phyloP scores from a whole-genome alignment of 2,113 vertebrate genomes.

The Pygoscelis antarcticus region DNA sequence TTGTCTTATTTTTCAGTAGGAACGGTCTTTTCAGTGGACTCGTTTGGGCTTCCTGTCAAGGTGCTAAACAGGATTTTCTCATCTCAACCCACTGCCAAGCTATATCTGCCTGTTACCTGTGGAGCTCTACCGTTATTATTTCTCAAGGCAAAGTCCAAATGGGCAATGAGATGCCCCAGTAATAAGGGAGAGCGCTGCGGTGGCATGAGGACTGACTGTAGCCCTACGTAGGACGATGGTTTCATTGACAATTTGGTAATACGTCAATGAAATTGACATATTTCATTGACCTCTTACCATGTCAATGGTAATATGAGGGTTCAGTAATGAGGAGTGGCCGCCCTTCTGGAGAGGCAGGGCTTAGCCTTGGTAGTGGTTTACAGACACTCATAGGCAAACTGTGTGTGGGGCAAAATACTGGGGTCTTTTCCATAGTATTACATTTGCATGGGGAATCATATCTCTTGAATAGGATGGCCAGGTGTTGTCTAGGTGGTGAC shows the following conservation, averaged over 20 bases:
- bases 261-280: no score
- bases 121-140: background rate
- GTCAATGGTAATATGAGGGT: background rate
- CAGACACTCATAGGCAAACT: background rate
- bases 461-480: background rate
- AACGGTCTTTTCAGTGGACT: background rate
- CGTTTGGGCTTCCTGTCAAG: background rate
- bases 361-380: background rate
- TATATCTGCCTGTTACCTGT: background rate
- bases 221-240: background rate
- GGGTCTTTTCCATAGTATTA: background rate
- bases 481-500: background rate
- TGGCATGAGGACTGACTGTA: background rate
- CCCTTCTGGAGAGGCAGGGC: background rate
- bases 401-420: background rate
- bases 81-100: background rate
- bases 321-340: accelerated
- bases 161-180: background rate
- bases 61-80: background rate
- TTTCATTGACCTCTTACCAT: background rate
- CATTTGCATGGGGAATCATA: background rate
- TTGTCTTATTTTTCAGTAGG: background rate
- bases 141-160: background rate
- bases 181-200: background rate
- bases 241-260: background rate